These are phyloP conservation scores for Poeciliopsis gracilis DNA, from an alignment of 2,797 vertebrate species.

Conservation along the genomic window DNA sequence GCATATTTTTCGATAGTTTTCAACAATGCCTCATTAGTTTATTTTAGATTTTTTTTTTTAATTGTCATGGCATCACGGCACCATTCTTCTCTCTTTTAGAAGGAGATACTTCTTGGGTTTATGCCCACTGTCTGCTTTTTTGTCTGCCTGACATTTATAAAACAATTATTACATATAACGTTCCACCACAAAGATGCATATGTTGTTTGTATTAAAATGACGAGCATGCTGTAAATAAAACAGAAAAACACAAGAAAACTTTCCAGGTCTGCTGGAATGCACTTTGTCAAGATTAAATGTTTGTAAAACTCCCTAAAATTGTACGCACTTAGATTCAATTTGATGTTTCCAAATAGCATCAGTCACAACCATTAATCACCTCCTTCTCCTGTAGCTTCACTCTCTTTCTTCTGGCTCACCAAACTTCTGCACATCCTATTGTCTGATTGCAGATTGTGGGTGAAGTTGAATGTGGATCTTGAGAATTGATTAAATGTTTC, in stretches of 20 bases:
- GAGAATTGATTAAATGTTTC: conserved; percentile 69
- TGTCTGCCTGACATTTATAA: neutral
- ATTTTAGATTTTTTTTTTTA: neutral
- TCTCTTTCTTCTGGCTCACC: conserved; percentile 31
- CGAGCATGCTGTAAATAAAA: neutral
- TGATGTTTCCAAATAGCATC: conserved; percentile 26
- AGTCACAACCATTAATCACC: conserved; percentile 50
- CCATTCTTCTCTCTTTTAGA: neutral
- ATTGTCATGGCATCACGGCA: neutral
- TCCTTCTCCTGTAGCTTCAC: conserved; percentile 24
- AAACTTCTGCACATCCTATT: conserved; percentile 51
- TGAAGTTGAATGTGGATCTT: conserved; percentile 52
- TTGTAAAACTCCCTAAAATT: neutral
- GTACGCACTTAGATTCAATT: conserved; percentile 7
- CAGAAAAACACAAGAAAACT: neutral
- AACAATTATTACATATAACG: neutral
- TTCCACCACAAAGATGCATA: neutral
- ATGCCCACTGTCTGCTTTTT: neutral
- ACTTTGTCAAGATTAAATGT: conserved; percentile 4
- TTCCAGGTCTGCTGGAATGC: neutral
- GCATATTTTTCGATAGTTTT: neutral
- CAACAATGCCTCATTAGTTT: neutral
- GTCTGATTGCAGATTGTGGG: conserved; percentile 54
- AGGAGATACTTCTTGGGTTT: neutral
- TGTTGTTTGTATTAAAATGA: neutral